Evolutionary conservation across 2,797 vertebrate genomes (phyloP).

Genomic region (Parauchenoglanis punctatus): DNA sequence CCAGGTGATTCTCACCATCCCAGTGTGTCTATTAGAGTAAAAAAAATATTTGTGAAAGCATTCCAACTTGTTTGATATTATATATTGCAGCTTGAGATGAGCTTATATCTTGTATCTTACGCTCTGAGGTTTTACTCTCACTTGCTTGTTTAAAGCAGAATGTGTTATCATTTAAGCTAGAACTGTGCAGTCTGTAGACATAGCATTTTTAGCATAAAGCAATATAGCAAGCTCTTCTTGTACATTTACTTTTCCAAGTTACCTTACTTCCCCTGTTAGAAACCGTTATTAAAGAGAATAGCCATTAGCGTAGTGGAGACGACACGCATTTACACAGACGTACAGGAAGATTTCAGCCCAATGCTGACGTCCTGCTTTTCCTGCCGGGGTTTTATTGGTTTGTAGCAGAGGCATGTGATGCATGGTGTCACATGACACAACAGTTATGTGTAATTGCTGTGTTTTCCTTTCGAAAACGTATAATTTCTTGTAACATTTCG

Average conservation of each 20-base stretch:
- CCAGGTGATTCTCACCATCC: not conserved
- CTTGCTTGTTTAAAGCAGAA: not conserved
- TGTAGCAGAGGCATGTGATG: slow-evolving; percentile 6
- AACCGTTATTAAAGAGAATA: not conserved
- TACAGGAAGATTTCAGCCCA: not conserved
- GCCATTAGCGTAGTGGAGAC: not conserved
- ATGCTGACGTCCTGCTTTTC: slow-evolving; percentile 1
- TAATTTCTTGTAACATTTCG: not conserved
- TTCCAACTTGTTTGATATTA: not conserved
- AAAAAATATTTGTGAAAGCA: not conserved
- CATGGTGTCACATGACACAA: not conserved
- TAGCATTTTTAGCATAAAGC: not conserved
- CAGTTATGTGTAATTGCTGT: not conserved
- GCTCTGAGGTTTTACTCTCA: not conserved
- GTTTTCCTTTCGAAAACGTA: not conserved
- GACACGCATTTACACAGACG: not conserved
- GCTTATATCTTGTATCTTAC: not conserved
- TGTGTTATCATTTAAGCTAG: not conserved
- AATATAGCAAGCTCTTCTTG: not conserved
- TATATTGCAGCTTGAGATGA: too few species aligned
- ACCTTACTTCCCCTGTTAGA: not conserved
- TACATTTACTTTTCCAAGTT: not conserved
- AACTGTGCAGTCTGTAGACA: too few species aligned
- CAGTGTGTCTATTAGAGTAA: not conserved
- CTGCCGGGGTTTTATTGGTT: slow-evolving; percentile 11